Percentiles rank a stretch among this genome's conserved stretches.
Conservation (phyloP, 2,113 vertebrate species). For the Macheiramphus alcinus region DNA sequence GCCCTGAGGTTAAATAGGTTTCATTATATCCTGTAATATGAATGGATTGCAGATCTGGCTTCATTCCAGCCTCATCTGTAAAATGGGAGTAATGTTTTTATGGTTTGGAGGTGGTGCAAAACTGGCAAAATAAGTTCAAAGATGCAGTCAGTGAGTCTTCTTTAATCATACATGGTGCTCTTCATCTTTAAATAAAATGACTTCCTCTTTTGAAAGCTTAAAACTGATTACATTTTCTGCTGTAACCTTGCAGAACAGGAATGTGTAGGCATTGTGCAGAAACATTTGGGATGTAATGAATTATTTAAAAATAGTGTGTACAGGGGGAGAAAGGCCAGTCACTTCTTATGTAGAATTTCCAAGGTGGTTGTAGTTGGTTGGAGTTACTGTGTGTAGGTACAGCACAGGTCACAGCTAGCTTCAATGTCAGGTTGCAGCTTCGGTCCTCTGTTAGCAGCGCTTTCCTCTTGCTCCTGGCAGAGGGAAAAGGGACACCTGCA, state of each 20-base stretch:
- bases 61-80: background rate
- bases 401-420: background rate
- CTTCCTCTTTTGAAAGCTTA: background rate
- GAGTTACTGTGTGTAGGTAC: background rate
- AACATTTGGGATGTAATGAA: background rate
- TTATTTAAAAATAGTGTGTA: background rate
- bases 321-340: background rate
- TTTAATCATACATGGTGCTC: background rate
- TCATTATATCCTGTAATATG: background rate
- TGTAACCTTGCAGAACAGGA: background rate
- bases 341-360: background rate
- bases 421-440: background rate
- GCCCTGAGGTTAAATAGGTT: background rate
- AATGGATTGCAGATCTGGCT: background rate
- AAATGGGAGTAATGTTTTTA: background rate
- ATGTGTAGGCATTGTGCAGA: background rate
- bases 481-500: background rate
- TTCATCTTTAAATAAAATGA: background rate
- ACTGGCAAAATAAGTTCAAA: background rate
- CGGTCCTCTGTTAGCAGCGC: background rate
- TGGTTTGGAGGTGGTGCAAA: background rate
- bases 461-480: background rate
- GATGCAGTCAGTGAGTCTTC: background rate
- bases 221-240: background rate
- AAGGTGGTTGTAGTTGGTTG: background rate